These are phyloP conservation scores for Thera obeliscata DNA, from an alignment of 2,888 invertebrate species.

Conservation along the genomic window DNA sequence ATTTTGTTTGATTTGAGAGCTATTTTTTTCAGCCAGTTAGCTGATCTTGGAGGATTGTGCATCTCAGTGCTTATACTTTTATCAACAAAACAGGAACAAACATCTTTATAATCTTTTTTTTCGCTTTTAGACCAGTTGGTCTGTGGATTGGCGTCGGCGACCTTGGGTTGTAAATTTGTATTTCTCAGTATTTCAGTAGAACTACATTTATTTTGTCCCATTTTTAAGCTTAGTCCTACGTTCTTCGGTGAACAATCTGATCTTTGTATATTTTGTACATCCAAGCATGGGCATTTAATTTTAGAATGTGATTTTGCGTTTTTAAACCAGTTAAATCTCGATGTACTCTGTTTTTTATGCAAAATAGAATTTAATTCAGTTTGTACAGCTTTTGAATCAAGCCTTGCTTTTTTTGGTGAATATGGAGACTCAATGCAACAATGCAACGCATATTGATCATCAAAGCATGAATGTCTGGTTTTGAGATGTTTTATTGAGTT, in stretches of 20 bases:
- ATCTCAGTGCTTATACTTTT: background rate
- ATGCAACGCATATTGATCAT: too few species aligned
- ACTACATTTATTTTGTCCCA: background rate
- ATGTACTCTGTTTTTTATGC: background rate
- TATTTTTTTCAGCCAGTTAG: background rate
- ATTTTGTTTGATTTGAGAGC: background rate
- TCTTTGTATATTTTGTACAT: background rate
- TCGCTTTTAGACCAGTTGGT: background rate
- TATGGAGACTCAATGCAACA: background rate
- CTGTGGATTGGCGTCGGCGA: background rate
- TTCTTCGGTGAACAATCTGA: background rate
- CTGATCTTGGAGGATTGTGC: background rate
- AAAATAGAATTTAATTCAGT: background rate
- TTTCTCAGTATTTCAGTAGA: background rate
- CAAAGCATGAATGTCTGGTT: too few species aligned
- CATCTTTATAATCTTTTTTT: background rate
- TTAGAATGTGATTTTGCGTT: background rate
- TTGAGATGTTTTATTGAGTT: background rate
- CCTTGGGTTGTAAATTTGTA: background rate
- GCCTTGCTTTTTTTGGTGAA: background rate
- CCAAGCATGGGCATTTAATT: background rate
- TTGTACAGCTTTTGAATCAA: background rate
- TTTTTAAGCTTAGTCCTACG: background rate
- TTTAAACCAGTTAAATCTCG: background rate
- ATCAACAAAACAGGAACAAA: background rate